Evolutionary conservation across 1,140 invertebrate species (phyloP), one percentile per base, ranked within the genome.

Genomic region (Harlomillsia oculata): DNA sequence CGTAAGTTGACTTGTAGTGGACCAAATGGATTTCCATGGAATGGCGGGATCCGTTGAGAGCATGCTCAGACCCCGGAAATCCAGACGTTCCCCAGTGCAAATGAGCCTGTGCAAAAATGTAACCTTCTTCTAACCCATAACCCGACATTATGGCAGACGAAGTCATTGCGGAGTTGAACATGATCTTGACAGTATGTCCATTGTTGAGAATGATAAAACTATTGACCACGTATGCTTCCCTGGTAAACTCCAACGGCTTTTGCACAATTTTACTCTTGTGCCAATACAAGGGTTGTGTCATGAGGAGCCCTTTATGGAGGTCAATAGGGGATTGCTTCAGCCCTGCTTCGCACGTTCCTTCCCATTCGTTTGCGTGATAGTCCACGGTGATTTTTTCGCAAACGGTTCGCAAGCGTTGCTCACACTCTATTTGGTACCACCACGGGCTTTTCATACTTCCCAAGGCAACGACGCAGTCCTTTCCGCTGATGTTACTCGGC

Each of bases 81-180:
- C 71, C 68, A 13, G 70, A 67, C 5, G 65, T 63, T 5, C 75
- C 75, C 72, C 77, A 79, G 60, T 80, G 78, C 40, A 79, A 70
- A 64, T 79, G 78, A 18, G 77, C 61, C 58, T 76, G 74, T 0
- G 65, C 51, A 23, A 76, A 68, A 3, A 34, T 28, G 14, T 41
- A 51, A 29, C 13, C 20, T 3, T 8, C 18, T 13, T n/a, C 5
- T n/a, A 50, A n/a, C 18, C n/a, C 34, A 20, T 28, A 28, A 6
- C 48, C 48, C 4, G 21, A 25, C 6, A 50, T 21, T 34, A 28
- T n/a, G 2, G 45, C n/a, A 2, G 29, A 11, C 8, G 45, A 26
- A 13, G 34, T 37, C 26, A 14, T n/a, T 3, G 30, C 39, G 5
- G 32, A 20, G 6, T 37, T 23, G 3, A 39, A 14, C 8, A 4